Evolutionary conservation across 1,140 invertebrate genomes (phyloP).

Genomic region (Achroia grisella): DNA sequence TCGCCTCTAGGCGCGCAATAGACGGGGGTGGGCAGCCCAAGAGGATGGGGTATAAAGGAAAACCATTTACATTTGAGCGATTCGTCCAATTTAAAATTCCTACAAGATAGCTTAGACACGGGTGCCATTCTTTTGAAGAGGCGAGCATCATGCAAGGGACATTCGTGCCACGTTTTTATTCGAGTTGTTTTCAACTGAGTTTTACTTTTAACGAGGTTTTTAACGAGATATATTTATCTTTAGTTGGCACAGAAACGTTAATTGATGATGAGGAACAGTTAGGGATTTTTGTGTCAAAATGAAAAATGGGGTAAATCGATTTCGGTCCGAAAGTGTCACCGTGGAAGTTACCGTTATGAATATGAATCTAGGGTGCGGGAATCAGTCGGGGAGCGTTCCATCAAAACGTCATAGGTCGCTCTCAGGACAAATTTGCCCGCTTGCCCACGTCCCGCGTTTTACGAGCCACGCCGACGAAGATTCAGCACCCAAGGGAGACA

Average conservation of each 20-base stretch:
- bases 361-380: conserved; percentile 65
- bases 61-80: conserved; percentile 76
- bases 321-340: conserved; percentile 31
- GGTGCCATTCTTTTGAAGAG: conserved; percentile 70
- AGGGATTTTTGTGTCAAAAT: not conserved
- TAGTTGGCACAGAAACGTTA: conserved; percentile 2
- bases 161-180: conserved; percentile 35
- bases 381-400: conserved; percentile 63
- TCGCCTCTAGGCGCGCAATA: conserved; percentile 68
- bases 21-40: conserved; percentile 59
- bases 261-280: conserved; percentile 5
- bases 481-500: conserved; percentile 70
- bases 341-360: conserved; percentile 55
- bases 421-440: conserved; percentile 69
- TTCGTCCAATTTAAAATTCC: conserved; percentile 76
- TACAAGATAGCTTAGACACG: conserved; percentile 74
- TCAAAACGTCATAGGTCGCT: conserved; percentile 71
- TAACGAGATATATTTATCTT: conserved; percentile 9
- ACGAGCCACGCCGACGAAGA: conserved; percentile 67
- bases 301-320: conserved; percentile 24
- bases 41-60: conserved; percentile 74
- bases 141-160: conserved; percentile 54
- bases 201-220: conserved; percentile 45
- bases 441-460: conserved; percentile 69
- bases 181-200: conserved; percentile 18